These are phyloP conservation scores for Sylvilagus floridanus DNA, from an alignment of 2,797 vertebrate genomes.

Conservation along the genomic window DNA sequence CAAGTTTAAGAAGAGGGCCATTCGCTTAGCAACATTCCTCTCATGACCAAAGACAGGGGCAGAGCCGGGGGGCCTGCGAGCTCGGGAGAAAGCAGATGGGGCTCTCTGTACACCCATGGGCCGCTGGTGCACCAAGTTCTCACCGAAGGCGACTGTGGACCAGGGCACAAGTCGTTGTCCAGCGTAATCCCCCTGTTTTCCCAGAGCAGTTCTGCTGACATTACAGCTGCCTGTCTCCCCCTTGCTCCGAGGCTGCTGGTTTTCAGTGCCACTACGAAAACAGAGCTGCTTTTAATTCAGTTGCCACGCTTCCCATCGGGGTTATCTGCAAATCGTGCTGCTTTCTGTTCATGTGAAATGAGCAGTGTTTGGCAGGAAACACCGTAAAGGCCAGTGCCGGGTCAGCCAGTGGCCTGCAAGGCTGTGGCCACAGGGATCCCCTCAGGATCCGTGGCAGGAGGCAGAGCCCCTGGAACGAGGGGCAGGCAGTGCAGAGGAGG, in stretches of 20 bases:
- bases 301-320: constrained; percentile 78
- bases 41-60: not conserved
- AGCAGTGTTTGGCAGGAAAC: not conserved
- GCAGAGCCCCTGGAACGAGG: accelerated
- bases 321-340: not conserved
- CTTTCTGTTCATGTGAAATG: not conserved
- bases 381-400: accelerated
- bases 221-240: constrained; percentile 78
- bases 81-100: no score
- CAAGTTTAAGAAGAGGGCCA: not conserved
- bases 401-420: no score
- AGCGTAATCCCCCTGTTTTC: constrained; percentile 79
- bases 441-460: accelerated
- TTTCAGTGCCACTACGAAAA: constrained; percentile 85
- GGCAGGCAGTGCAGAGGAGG: accelerated
- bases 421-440: accelerated
- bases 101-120: no score
- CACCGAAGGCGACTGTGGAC: not conserved
- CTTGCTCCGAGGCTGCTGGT: constrained; percentile 70
- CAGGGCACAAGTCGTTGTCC: constrained; percentile 79
- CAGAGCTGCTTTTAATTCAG: constrained; percentile 87
- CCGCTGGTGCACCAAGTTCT: not conserved
- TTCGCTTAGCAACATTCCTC: not conserved
- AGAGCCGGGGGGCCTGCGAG: no score
- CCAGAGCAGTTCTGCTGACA: constrained; percentile 82